Base-by-base conservation (phyloP, 2,113 vertebrate genomes). In the Cisticola juncidis region DNA sequence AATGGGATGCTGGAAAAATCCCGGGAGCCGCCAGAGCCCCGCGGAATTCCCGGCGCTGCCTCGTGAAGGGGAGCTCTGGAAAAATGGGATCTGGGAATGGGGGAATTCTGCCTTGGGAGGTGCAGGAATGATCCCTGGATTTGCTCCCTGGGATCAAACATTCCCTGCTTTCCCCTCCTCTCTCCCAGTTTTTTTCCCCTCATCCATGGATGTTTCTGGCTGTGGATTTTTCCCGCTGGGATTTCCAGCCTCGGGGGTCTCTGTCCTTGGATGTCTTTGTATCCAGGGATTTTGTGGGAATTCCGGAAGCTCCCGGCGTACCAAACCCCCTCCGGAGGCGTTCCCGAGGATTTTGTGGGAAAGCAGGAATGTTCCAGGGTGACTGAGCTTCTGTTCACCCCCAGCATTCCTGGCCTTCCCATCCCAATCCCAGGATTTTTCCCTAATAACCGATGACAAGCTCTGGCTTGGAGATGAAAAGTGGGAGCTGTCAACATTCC, bases 281-380 rank as follows among this genome's bases (percentile, higher is more conserved):
- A 11, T 23, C 15, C 16, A 18, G 38, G 44, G 18, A 45, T 54
- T 73, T 62, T 42, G 14, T 58, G 42, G 91, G 78, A 68, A 47
- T 80, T 40, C 6, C 11, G 42, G 73, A 70, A 88, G 72, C 81
- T 73, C 7, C 35, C 68, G 58, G 26, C 90, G 65, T 26, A 36
- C 31, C 73, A 53, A 15, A 22, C 2, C 9, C 4, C 10, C 33
- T 70, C 60, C 1, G 0, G 62, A 40, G 50, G 47, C 38, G 29
- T 42, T 95, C 71, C 54, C 50, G 33, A 61, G n/a, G 36, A 50
- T 66, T 85, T 86, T 72, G 65, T 85, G 82, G 88, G 54, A 48
- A 72, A 47, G 47, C 92, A 85, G 71, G 84, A 95, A 93, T 64
- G 69, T 62, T 50, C 42, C 61, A 14, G 3, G 10, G 61, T 70